Base-by-base conservation (phyloP, 2,888 invertebrate species). In the Drosophila nr. perissopoda region DNA sequence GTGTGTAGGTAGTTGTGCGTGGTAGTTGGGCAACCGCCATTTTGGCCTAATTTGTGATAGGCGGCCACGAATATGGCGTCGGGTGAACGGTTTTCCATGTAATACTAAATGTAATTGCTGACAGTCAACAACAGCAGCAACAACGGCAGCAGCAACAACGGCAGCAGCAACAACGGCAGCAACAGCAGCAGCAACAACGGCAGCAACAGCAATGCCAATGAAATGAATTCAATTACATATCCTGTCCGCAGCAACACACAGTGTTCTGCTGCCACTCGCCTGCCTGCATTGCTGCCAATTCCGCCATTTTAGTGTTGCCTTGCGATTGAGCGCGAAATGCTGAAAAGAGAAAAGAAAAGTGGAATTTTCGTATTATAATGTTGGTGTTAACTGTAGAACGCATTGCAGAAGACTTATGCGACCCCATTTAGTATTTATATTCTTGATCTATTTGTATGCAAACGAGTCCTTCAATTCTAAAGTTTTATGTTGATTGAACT, bases 181-280 rank as follows among this genome's bases (percentile, higher is more conserved):
- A 56, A 13, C 48, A 62, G 25, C 42, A 42, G 38, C 38, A 34
- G n/a, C 61, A 56, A 13, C 48, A 62, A n/a, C 42, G 36, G 38
- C 38, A 34, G n/a, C 38, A 34, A n/a, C 38, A 31, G 42, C 40
- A 56, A 33, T 27, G 46, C 36, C 76, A 58, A 75, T 66, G 71
- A 69, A 76, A 71, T 61, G 66, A 76, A 76, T 79, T 79, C 66
- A 80, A 79, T 79, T 80, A 74, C 69, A 73, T 77, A 51, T 76
- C 70, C 75, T 64, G 60, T 54, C 48, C 49, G n/a, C 5, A 8
- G 42, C 29, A 53, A 46, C 48, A 29, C 21, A 13, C 58, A 29
- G 56, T 25, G 42, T 6, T 1, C 21, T 10, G 31, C 40, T 8
- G 16, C 56, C 29, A 16, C 13, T n/a, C 29, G 25, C 27, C 27